Conservation (phyloP, 2,797 vertebrate species). For the Gymnoscopelus braueri region DNA sequence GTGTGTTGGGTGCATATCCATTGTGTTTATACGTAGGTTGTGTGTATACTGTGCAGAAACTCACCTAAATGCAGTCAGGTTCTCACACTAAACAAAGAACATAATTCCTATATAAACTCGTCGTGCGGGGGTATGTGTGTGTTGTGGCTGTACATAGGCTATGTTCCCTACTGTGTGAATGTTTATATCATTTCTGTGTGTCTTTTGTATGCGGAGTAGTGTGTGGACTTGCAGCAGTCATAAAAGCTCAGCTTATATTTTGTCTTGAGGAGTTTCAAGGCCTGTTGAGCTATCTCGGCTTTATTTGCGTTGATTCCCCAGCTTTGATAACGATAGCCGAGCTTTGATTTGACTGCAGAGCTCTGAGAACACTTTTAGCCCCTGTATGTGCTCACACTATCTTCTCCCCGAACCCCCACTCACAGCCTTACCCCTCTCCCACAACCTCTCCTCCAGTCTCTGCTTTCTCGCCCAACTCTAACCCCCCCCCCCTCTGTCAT, state of each 20-base stretch:
- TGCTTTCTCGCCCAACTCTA: background rate
- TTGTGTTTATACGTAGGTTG: too few species aligned
- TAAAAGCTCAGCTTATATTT: constrained; percentile 66
- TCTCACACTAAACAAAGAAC: too few species aligned
- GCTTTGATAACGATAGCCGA: constrained; percentile 67
- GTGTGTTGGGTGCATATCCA: constrained; percentile 4
- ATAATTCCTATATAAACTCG: too few species aligned
- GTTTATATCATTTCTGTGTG: background rate
- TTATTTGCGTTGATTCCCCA: constrained; percentile 53
- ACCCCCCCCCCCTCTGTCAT: too few species aligned
- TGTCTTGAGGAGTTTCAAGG: constrained; percentile 70
- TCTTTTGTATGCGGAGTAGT: background rate
- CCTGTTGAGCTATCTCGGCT: constrained; percentile 53
- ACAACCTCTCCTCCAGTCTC: background rate
- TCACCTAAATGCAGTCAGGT: too few species aligned
- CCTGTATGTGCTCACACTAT: constrained; percentile 10
- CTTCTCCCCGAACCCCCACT: background rate
- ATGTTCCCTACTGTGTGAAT: too few species aligned
- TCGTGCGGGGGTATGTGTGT: too few species aligned
- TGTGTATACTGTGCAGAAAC: too few species aligned
- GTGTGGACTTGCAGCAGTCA: constrained; percentile 51
- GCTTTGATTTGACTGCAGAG: constrained; percentile 43
- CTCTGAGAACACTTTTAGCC: constrained; percentile 57
- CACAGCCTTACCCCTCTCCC: background rate
- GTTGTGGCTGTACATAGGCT: too few species aligned